Conservation (phyloP, 37 sponge, comb jelly and placozoan species). For the Tethya wilhelma region DNA sequence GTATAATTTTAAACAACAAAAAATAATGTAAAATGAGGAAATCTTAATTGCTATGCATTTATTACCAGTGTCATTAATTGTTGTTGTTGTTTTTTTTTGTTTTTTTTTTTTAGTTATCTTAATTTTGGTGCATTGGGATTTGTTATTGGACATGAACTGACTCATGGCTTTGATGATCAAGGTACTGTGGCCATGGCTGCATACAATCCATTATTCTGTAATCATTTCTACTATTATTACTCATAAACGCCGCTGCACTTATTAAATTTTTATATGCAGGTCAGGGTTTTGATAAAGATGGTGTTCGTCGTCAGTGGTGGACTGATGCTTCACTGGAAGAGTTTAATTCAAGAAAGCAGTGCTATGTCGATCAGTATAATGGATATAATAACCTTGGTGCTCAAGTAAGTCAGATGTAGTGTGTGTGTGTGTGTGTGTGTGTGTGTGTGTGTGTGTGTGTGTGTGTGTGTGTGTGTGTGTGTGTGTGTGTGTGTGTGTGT, state of each 20-base stretch:
- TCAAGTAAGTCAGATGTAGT: slow-evolving; percentile 31
- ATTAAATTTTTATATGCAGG: slow-evolving; percentile 37
- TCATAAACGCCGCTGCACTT: no score
- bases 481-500: no score
- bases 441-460: no score
- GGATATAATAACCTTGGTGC: slow-evolving; percentile 10
- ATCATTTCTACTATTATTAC: no score
- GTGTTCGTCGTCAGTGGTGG: slow-evolving; percentile 57
- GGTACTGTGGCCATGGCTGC: slow-evolving; percentile 35
- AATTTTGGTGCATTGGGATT: slow-evolving; percentile 72
- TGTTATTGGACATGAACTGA: slow-evolving; percentile 76
- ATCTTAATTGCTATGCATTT: neutral
- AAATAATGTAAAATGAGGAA: neutral
- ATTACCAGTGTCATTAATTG: neutral
- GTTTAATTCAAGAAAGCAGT: slow-evolving; percentile 43
- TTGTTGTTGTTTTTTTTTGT: neutral
- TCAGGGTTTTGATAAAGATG: slow-evolving; percentile 57
- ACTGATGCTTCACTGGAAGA: slow-evolving; percentile 5
- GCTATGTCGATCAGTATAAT: slow-evolving; percentile 54
- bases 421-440: no score
- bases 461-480: no score
- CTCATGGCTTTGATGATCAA: slow-evolving; percentile 81
- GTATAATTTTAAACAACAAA: no score
- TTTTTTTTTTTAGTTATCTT: neutral
- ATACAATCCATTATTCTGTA: no score